These are phyloP conservation scores for Drosophila melanica DNA, from an alignment of 1,140 invertebrate species.

Conservation along the genomic window DNA sequence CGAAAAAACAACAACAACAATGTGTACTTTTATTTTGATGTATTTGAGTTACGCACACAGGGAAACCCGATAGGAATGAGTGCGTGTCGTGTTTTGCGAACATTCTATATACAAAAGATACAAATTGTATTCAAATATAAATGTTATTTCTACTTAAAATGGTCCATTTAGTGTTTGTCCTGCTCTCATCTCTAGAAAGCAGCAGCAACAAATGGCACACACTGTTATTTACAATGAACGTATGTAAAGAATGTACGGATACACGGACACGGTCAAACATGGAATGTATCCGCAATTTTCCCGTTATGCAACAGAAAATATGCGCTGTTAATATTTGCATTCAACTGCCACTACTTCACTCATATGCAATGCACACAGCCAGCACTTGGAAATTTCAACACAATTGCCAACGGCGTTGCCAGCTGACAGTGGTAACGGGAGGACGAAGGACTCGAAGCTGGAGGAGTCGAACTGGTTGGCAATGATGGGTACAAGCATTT, in stretches of 20 bases:
- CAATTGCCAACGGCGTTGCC: conserved; percentile 68
- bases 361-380: not conserved
- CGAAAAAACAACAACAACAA: conserved; percentile 1
- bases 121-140: not conserved
- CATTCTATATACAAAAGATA: not conserved
- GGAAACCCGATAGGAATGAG: conserved; percentile 13
- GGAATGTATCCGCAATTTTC: conserved; percentile 45
- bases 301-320: conserved; percentile 73
- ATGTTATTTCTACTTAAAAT: no score
- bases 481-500: conserved; percentile 58
- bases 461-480: conserved; percentile 20
- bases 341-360: conserved; percentile 58
- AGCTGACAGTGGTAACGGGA: conserved; percentile 62
- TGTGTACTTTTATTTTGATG: conserved; percentile 36
- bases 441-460: not conserved
- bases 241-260: not conserved
- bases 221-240: conserved; percentile 20
- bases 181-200: conserved; percentile 8
- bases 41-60: conserved; percentile 43
- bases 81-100: conserved; percentile 5
- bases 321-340: conserved; percentile 80
- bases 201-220: conserved; percentile 28
- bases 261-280: conserved; percentile 29
- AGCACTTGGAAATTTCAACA: conserved; percentile 61
- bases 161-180: no score